These are phyloP conservation scores for Heterochromis multidens DNA, from an alignment of 2,113 vertebrate genomes.

Conservation along the genomic window DNA sequence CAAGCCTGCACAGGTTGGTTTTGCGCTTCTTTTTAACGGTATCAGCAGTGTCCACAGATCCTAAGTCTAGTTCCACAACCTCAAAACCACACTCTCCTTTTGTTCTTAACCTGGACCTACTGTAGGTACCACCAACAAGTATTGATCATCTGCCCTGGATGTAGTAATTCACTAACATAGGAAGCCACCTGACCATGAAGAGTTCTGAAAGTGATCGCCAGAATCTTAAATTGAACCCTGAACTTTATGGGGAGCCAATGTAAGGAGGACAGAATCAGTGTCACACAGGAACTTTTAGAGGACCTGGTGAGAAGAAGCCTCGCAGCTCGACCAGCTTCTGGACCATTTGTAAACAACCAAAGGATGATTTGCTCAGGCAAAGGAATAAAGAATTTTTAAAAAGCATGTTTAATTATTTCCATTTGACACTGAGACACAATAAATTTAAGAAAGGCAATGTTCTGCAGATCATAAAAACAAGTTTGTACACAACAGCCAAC, in stretches of 20 bases:
- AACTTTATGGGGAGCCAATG: not conserved
- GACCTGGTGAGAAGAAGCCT: not conserved
- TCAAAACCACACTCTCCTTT: not conserved
- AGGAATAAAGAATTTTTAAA: not conserved
- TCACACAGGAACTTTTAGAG: not conserved
- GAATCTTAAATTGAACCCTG: not conserved
- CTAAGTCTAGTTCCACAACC: not conserved
- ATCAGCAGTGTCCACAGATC: not conserved
- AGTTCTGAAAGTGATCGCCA: not conserved
- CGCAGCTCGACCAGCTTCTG: too few species aligned
- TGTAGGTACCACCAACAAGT: not conserved
- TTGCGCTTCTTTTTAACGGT: not conserved
- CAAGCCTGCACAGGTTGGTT: not conserved
- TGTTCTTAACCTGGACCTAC: not conserved
- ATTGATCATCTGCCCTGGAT: not conserved
- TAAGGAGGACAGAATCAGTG: not conserved
- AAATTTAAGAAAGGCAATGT: not conserved
- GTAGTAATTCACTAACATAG: not conserved
- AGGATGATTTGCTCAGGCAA: not conserved
- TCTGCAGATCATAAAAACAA: not conserved
- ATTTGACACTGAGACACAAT: not conserved
- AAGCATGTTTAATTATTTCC: not conserved
- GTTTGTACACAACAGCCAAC: not conserved
- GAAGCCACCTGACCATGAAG: not conserved
- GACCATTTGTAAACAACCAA: not conserved